phyloP scores from a whole-genome alignment of 2,888 invertebrate species.

The Allophyes oxyacanthae region DNA sequence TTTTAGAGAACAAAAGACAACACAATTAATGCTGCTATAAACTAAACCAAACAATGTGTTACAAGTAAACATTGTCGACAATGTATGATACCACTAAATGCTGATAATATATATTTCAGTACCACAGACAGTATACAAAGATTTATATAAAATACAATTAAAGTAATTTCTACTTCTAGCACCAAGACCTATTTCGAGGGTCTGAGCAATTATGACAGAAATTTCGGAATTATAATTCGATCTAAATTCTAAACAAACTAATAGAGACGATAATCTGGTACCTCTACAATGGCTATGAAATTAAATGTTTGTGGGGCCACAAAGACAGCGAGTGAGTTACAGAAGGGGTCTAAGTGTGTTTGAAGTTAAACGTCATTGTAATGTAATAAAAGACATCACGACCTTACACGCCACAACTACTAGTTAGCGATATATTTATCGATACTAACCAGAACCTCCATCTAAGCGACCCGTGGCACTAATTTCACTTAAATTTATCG shows the following conservation, averaged over 20 bases:
- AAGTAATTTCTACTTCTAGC: neutral
- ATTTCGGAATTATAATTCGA: constrained; percentile 36
- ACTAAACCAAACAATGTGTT: constrained; percentile 36
- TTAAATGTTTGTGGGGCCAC: constrained; percentile 48
- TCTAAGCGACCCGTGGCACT: too few species aligned
- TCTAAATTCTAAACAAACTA: constrained; percentile 51
- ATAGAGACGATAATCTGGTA: constrained; percentile 42
- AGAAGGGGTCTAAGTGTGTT: neutral
- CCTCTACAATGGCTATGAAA: constrained; percentile 39
- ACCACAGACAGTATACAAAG: constrained; percentile 8
- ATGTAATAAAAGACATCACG: constrained; percentile 26
- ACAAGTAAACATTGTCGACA: constrained; percentile 33
- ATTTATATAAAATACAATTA: constrained; percentile 3
- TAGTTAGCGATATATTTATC: constrained; percentile 7
- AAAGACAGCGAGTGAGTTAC: constrained; percentile 19
- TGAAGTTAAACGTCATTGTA: constrained; percentile 9
- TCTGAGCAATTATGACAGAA: constrained; percentile 36
- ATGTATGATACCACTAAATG: constrained; percentile 33
- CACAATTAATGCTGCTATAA: constrained; percentile 47
- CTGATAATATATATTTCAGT: constrained; percentile 21
- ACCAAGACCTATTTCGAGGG: constrained; percentile 12
- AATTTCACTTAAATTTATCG: too few species aligned
- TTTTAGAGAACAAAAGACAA: constrained; percentile 38
- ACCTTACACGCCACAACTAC: constrained; percentile 15
- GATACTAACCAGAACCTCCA: constrained; percentile 9